These are phyloP conservation scores for Zaprionus gabonicus DNA, from an alignment of 1,140 invertebrate genomes.

Conservation along the genomic window DNA sequence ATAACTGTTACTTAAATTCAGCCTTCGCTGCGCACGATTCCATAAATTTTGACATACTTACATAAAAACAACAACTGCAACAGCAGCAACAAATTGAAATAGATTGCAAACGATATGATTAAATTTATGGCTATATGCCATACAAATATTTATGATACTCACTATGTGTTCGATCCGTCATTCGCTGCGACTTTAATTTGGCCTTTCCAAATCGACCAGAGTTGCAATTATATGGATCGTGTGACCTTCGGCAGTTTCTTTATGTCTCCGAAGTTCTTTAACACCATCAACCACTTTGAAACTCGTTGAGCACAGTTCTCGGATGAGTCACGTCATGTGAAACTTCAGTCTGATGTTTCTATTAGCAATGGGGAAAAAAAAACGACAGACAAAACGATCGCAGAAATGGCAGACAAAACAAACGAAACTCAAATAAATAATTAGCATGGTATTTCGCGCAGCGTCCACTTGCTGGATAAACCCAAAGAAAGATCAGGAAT, in stretches of 20 bases:
- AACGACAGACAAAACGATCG: slow-evolving; percentile 7
- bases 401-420: slow-evolving; percentile 18
- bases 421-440: slow-evolving; percentile 33
- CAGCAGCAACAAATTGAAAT: slow-evolving; percentile 65
- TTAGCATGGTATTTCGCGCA: slow-evolving; percentile 25
- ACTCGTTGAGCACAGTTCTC: background rate
- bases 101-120: slow-evolving; percentile 71
- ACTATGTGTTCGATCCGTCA: slow-evolving; percentile 44
- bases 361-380: slow-evolving; percentile 22
- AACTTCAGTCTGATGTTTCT: slow-evolving; percentile 21
- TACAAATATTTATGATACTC: slow-evolving; percentile 62
- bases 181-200: slow-evolving; percentile 24
- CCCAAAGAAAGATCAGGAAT: slow-evolving; percentile 34
- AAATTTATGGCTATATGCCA: slow-evolving; percentile 65
- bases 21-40: slow-evolving; percentile 69
- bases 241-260: slow-evolving; percentile 25
- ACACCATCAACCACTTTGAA: slow-evolving; percentile 16
- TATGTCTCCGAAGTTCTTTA: slow-evolving; percentile 31
- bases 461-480: slow-evolving; percentile 15
- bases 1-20: slow-evolving; percentile 58
- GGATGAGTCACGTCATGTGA: slow-evolving; percentile 39
- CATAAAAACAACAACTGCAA: slow-evolving; percentile 29
- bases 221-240: slow-evolving; percentile 23
- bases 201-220: slow-evolving; percentile 13
- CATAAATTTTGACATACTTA: slow-evolving; percentile 67